Conservation (phyloP, 2,113 vertebrate genomes). For the Archilochus colubris region DNA sequence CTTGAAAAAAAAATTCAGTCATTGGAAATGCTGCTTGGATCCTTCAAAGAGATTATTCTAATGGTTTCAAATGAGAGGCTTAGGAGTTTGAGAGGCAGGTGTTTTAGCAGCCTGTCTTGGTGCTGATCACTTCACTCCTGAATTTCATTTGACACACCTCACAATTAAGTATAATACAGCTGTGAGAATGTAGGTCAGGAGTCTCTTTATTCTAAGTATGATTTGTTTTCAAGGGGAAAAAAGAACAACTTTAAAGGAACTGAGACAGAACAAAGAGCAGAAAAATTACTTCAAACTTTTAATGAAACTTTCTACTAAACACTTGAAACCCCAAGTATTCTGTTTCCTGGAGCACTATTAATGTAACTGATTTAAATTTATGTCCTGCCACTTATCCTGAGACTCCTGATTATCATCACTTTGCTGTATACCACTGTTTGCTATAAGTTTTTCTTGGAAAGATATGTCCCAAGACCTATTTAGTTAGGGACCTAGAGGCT, state of each 20-base stretch:
- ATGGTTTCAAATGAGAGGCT: neutral
- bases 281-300: conserved; percentile 37
- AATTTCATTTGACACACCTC: neutral
- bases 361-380: neutral
- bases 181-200: conserved; percentile 32
- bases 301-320: conserved; percentile 16
- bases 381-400: neutral
- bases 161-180: conserved; percentile 12
- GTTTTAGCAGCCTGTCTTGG: neutral
- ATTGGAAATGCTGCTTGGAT: neutral
- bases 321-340: neutral
- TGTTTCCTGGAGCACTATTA: neutral
- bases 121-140: neutral
- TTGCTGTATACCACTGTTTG: neutral
- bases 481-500: neutral
- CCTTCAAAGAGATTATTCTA: neutral
- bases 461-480: neutral
- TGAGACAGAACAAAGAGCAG: conserved; percentile 37
- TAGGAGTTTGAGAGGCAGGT: neutral
- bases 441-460: neutral
- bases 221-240: conserved; percentile 25
- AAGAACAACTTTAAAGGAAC: conserved; percentile 15
- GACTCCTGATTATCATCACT: neutral
- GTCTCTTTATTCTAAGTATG: conserved; percentile 23
- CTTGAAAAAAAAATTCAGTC: neutral